Evolutionary conservation across 2,888 invertebrate species (phyloP), one percentile per base, ranked within the genome.

Genomic region (Rhogogaster chlorosoma): DNA sequence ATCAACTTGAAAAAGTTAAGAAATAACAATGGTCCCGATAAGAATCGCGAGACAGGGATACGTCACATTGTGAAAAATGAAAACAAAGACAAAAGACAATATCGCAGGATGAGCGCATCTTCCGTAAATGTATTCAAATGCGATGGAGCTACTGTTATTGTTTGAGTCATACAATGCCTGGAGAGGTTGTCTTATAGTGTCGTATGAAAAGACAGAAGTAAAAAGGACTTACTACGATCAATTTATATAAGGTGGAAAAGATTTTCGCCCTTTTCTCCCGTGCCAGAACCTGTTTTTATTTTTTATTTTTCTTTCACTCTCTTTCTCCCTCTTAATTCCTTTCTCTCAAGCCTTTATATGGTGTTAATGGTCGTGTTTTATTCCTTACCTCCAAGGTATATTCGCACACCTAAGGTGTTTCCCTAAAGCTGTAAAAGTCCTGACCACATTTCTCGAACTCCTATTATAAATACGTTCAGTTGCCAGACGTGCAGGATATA

Each of bases 351-450:
- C 38, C 38, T 61, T 61, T 38, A 80, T 61, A 80, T 38, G 80
- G 61, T 57, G 61, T 80, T 36, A 38, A 49, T 57, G 36, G 61
- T 80, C 61, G n/a, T 61, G 57, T 80, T 80, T 80, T 61, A 80
- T 80, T 80, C 15, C 57, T 38, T 22, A 26, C 22, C 61, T 61
- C 32, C 38, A 32, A 80, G 61, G 38, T 26, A 36, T 32, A 45
- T 77, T 32, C 77, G 49, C 53, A 53, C 29, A 49, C 77, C 29
- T 2, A 29, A 12, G 49, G 26, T 49, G 49, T 29, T 53, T 49
- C 45, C 45, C 18, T 26, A 7, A 26, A 6, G 77, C 32, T 53
- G 32, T 53, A 77, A 77, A 77, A 77, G 18, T 77, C 36, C 49
- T 15, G 49, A n/a, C n/a, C 32, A 29, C 49, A 38, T 73, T 73